Evolutionary conservation across 2,888 invertebrate species (phyloP).

Genomic region (Lochmaea crataegi): DNA sequence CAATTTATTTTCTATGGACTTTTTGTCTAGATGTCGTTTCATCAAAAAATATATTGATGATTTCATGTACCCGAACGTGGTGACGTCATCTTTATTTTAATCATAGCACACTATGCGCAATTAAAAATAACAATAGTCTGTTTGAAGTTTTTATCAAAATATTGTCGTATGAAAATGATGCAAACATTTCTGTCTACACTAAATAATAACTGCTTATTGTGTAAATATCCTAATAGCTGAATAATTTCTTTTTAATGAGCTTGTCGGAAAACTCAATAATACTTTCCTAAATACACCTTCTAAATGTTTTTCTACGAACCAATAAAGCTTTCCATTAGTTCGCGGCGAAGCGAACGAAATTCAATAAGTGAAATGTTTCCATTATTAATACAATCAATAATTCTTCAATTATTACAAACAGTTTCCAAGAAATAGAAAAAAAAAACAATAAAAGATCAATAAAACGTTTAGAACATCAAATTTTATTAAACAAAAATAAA

Average conservation of each 20-base stretch:
- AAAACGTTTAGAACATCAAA: slow-evolving; percentile 3
- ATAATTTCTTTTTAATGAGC: background rate
- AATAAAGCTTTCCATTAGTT: slow-evolving; percentile 12
- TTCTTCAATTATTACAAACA: slow-evolving; percentile 14
- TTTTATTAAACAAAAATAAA: slow-evolving; percentile 7
- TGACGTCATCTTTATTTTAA: too few relatives aligned
- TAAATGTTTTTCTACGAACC: background rate
- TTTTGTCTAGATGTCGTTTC: too few relatives aligned
- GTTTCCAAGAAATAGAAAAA: slow-evolving; percentile 1
- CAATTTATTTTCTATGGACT: too few relatives aligned
- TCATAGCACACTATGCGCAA: too few relatives aligned
- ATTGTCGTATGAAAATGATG: background rate
- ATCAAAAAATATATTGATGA: too few relatives aligned
- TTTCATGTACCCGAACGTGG: too few relatives aligned
- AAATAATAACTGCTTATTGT: background rate
- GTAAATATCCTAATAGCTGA: background rate
- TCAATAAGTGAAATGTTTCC: slow-evolving; percentile 13
- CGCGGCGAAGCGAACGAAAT: slow-evolving; percentile 6
- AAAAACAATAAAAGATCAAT: slow-evolving; percentile 7
- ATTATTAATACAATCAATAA: slow-evolving; percentile 19
- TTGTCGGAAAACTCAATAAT: background rate
- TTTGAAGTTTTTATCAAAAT: background rate
- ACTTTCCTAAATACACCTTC: background rate
- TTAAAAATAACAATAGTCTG: too few relatives aligned
- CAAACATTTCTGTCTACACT: background rate